These are phyloP conservation scores for Apostichopus californicus DNA, from an alignment of 35 echinoderm and acorn worm genomes.

Conservation along the genomic window DNA sequence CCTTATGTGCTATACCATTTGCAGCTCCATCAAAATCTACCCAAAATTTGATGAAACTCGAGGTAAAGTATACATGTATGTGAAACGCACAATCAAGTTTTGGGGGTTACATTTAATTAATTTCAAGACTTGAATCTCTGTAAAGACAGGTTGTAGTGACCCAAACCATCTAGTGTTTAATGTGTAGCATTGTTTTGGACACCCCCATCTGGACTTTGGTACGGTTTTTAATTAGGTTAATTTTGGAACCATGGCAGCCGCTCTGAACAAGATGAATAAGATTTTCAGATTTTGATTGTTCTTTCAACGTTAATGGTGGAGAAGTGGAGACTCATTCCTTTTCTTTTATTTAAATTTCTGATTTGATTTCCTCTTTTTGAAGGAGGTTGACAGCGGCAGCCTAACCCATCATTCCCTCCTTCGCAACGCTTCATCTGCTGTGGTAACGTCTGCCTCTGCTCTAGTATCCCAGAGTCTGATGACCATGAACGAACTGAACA, in stretches of 20 bases:
- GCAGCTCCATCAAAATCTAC: neutral
- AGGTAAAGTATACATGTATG: neutral
- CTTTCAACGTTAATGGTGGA: neutral
- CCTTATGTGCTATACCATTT: conserved; percentile 23
- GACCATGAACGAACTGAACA: conserved; percentile 41
- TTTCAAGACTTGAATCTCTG: neutral
- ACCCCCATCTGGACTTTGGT: too few species aligned
- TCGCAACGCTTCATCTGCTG: conserved; percentile 31
- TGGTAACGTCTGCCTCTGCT: conserved; percentile 12
- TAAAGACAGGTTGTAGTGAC: neutral
- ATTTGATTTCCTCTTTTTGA: neutral
- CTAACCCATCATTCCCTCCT: conserved; percentile 26
- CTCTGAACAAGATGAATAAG: neutral
- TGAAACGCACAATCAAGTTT: neutral
- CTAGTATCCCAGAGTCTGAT: conserved; percentile 24
- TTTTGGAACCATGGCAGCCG: neutral
- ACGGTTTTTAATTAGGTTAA: neutral
- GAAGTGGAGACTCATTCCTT: neutral
- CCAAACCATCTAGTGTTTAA: neutral
- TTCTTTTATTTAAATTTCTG: neutral
- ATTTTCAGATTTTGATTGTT: neutral
- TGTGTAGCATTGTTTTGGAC: too few species aligned
- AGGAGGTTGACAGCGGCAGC: conserved; percentile 1
- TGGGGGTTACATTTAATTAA: neutral
- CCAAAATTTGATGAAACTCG: neutral